phyloP scores from a whole-genome alignment of 2,113 vertebrate genomes.

The Odocoileus hemionus region DNA sequence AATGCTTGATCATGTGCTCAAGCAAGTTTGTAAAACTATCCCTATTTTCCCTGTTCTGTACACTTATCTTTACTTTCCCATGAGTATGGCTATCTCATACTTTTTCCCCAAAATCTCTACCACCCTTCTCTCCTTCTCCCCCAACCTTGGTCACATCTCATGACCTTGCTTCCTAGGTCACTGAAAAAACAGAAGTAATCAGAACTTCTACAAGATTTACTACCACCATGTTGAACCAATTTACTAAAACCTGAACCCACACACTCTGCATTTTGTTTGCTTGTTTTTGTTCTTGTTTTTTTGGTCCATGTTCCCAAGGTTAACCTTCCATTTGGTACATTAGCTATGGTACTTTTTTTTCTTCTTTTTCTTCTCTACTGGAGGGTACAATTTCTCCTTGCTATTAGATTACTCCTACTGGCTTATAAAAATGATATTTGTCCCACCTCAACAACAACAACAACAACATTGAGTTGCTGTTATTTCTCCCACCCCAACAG shows the following conservation, averaged over 20 bases:
- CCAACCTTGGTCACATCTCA: background rate
- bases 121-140: background rate
- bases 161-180: background rate
- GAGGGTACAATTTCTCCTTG: background rate
- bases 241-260: background rate
- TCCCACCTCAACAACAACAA: background rate
- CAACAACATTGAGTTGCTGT: background rate
- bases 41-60: background rate
- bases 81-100: background rate
- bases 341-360: background rate
- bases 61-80: background rate
- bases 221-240: background rate
- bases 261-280: background rate
- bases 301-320: background rate
- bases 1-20: background rate
- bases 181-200: background rate
- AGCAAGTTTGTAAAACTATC: background rate
- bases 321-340: background rate
- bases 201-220: background rate
- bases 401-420: background rate
- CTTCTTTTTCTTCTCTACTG: background rate
- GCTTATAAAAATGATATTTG: background rate
- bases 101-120: background rate
- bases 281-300: background rate
- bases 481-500: background rate